Conservation (phyloP, 2,888 invertebrate species). For the Lomographa bimaculata region DNA sequence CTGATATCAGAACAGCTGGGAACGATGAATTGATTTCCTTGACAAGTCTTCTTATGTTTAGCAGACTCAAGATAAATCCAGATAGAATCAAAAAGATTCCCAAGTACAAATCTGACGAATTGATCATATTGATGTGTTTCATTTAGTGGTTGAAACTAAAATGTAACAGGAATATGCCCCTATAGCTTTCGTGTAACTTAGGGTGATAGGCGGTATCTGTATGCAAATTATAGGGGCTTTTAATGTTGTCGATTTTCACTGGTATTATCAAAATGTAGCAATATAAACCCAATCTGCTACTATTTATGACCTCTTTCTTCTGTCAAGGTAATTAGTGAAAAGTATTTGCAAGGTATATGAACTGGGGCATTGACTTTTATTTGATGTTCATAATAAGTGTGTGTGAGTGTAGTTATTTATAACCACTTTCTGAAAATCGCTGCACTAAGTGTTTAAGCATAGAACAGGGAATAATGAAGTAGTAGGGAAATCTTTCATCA, state of each 20-base stretch:
- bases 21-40: constrained; percentile 47
- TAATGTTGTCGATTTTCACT: constrained; percentile 28
- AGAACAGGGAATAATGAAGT: no score
- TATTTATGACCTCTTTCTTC: no score
- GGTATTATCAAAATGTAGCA: no score
- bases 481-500: no score
- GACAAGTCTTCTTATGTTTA: constrained; percentile 61
- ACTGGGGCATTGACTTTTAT: no score
- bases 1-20: constrained; percentile 62
- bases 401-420: no score
- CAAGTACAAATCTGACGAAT: constrained; percentile 59
- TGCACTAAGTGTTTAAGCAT: no score
- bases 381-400: no score
- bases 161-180: constrained; percentile 48
- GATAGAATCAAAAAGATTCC: constrained; percentile 64
- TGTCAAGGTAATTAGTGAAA: no score
- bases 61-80: constrained; percentile 63
- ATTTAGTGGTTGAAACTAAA: constrained; percentile 26
- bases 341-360: no score
- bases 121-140: constrained; percentile 50
- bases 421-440: no score
- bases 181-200: constrained; percentile 47
- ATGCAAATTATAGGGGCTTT: constrained; percentile 68
- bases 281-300: no score
- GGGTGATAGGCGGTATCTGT: constrained; percentile 46